Conservation (phyloP, 1,140 invertebrate genomes). For the Zaprionus nigranus region DNA sequence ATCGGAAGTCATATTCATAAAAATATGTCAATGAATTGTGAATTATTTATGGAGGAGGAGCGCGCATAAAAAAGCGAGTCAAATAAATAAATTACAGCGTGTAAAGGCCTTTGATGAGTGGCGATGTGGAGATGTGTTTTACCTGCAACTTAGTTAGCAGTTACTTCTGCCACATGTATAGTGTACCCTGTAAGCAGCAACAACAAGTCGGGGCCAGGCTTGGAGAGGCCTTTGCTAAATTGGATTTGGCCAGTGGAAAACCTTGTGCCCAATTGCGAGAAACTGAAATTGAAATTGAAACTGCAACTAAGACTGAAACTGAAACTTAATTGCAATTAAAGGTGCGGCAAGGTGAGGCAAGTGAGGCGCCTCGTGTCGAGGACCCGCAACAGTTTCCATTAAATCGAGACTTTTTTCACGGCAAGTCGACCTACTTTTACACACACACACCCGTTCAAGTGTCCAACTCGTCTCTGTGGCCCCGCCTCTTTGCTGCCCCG, state of each 20-base stretch:
- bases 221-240: slow-evolving; percentile 51
- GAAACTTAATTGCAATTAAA: slow-evolving; percentile 81
- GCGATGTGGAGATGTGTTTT: background rate
- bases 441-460: background rate
- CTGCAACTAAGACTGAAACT: slow-evolving; percentile 61
- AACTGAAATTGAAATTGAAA: slow-evolving; percentile 47
- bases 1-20: slow-evolving; percentile 83
- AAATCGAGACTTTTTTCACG: slow-evolving; percentile 59
- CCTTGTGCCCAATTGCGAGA: slow-evolving; percentile 67
- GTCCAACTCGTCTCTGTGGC: slow-evolving; percentile 28
- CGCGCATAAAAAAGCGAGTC: slow-evolving; percentile 41
- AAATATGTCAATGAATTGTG: slow-evolving; percentile 83
- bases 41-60: slow-evolving; percentile 70
- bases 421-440: slow-evolving; percentile 63
- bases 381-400: slow-evolving; percentile 71
- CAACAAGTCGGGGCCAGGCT: background rate
- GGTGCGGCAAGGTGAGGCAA: slow-evolving; percentile 37
- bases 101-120: slow-evolving; percentile 26
- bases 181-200: background rate
- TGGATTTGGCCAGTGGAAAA: slow-evolving; percentile 66
- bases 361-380: slow-evolving; percentile 36
- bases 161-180: background rate
- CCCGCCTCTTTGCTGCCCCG: slow-evolving; percentile 9
- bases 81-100: slow-evolving; percentile 68
- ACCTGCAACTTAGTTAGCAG: background rate